Conservation (phyloP, 2,888 invertebrate species). For the Acleris laterana region DNA sequence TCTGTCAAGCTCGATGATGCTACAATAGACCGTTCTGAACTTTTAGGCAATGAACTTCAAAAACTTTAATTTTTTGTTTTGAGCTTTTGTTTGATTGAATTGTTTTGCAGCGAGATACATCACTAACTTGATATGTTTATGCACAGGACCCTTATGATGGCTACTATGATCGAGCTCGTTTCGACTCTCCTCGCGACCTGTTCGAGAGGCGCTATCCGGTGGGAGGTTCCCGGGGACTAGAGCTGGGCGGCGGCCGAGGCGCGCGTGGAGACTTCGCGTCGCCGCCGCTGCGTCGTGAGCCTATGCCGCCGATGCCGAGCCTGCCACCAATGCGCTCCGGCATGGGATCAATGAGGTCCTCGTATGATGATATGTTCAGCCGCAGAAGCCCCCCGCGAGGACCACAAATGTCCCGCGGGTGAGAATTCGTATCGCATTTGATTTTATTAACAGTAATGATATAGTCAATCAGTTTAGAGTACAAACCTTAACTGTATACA, state of each 20-base stretch:
- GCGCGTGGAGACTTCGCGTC: conserved; percentile 88
- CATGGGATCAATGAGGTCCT: conserved; percentile 88
- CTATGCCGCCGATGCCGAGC: conserved; percentile 91
- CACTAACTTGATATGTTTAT: conserved; percentile 29
- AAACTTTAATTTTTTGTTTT: conserved; percentile 1
- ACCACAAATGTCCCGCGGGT: conserved; percentile 83
- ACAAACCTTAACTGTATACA: neutral
- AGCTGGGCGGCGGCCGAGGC: conserved; percentile 80
- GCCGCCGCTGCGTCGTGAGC: conserved; percentile 90
- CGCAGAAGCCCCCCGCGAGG: conserved; percentile 90
- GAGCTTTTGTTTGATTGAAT: conserved; percentile 5
- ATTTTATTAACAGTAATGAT: conserved; percentile 2
- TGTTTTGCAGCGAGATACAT: conserved; percentile 7
- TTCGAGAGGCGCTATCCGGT: conserved; percentile 92
- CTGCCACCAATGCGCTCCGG: conserved; percentile 85
- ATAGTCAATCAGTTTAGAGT: neutral
- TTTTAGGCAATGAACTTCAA: conserved; percentile 19
- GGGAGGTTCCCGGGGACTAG: conserved; percentile 81
- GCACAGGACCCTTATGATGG: conserved; percentile 88
- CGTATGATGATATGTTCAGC: conserved; percentile 92
- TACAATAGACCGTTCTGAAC: conserved; percentile 44
- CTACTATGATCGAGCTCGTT: conserved; percentile 91
- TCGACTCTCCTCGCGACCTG: conserved; percentile 91
- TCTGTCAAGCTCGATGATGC: conserved; percentile 65
- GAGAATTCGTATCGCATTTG: conserved; percentile 49